Conservation (phyloP, 1,140 invertebrate genomes). For the Alviniconcha marisindica region DNA sequence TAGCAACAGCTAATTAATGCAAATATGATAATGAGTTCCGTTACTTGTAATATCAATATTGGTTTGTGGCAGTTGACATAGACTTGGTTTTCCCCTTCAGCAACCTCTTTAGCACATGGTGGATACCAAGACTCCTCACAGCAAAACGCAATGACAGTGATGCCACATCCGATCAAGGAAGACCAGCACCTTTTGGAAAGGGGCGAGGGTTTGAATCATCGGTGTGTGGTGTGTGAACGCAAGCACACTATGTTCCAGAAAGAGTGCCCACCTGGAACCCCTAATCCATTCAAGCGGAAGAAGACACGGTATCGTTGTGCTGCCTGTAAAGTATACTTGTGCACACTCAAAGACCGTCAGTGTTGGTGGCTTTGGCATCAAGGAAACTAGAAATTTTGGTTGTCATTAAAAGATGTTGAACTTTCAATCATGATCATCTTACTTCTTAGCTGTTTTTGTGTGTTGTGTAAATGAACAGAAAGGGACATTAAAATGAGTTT, state of each 20-base stretch:
- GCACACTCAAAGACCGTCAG: not conserved
- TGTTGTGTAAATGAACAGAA: too few relatives aligned
- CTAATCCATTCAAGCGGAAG: constrained; percentile 8
- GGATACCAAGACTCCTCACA: not conserved
- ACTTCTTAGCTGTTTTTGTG: too few relatives aligned
- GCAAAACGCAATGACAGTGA: not conserved
- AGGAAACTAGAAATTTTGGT: not conserved
- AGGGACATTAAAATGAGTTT: not conserved
- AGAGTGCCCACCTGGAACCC: not conserved
- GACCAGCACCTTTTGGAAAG: not conserved
- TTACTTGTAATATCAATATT: too few relatives aligned
- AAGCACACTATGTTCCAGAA: constrained; percentile 4
- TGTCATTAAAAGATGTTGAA: not conserved
- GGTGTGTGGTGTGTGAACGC: constrained; percentile 11
- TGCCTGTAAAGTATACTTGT: constrained; percentile 9
- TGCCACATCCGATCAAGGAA: not conserved
- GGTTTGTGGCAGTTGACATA: too few relatives aligned
- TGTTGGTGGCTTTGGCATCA: constrained; percentile 19
- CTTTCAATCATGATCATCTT: not conserved
- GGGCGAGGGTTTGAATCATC: constrained; percentile 16
- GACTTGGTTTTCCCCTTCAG: constrained; percentile 11
- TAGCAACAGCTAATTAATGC: too few relatives aligned
- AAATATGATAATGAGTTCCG: too few relatives aligned
- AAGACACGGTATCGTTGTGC: not conserved
- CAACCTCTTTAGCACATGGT: not conserved